Evolutionary conservation across 2,888 invertebrate species (phyloP), one percentile per base, ranked within the genome.

Genomic region (Suillia variegata): DNA sequence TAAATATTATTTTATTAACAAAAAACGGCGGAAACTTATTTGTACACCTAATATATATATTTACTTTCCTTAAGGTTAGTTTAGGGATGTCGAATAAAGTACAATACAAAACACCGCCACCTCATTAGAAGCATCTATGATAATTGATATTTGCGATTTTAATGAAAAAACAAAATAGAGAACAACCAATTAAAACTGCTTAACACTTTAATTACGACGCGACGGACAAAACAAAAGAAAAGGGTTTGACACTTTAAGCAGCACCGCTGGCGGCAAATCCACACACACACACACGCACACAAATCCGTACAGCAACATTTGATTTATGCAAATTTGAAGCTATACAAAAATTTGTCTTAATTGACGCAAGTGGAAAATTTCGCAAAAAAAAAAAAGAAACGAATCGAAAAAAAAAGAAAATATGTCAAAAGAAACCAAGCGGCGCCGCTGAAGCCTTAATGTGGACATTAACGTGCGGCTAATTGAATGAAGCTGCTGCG

Each of bases 281-380:
- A 12, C 31, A 8, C 31, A 12, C 31, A 8, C 31, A 6, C 12
- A 6, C 31, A 12, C 10, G 38, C 38, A 38, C n/a, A 5, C 10
- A 38, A n/a, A 38, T 13, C 38, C 38, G 6, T 38, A n/a, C 38
- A 38, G 4, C 12, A n/a, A 38, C 38, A 54, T 42, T 56, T 54
- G 50, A 62, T 59, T 60, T 60, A 62, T 62, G 60, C 58, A 62
- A 58, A 64, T 64, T 64, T 62, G 48, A 62, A 54, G 62, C 58
- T 59, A 63, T 56, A 59, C 53, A 61, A 58, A 54, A 48, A 47
- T 56, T 56, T 54, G 51, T 57, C 59, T 51, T 38, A 56, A 12
- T 54, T 58, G 64, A 62, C 62, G 60, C 54, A 53, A 58, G 60
- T 53, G 56, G 57, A 10, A 38, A 38, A 26, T 26, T 38, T 38